Base-by-base conservation (phyloP, 2,113 vertebrate genomes). In the Takifugu bimaculatus region DNA sequence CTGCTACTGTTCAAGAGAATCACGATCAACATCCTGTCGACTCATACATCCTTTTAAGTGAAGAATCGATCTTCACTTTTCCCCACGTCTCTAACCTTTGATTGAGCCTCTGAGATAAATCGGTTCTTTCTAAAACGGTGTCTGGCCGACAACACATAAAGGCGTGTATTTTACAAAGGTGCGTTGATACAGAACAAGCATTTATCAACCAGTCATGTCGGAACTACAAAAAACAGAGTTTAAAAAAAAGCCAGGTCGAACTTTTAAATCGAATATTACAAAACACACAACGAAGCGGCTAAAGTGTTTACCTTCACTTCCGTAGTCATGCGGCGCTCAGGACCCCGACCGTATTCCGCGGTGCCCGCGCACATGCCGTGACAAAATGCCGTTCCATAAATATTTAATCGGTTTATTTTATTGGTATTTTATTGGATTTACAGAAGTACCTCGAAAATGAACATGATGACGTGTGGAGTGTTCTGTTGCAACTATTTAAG, bases 221-320 rank as follows among this genome's bases (percentile, higher is more conserved):
- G 6, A 39, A 1, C 7, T 10, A 39, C 35, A 39, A 10, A 39
- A 4, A 39, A 39, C 2, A 10, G 35, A 4, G 11, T 39, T 39
- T 20, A 20, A 20, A 39, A 39, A 39, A 5, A 7, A 15, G 27
- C 11, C 27, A 2, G 26, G 51, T 26, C 1, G 0, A n/a, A 45
- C 13, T 20, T 5, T 39, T 43, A 39, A 51, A 50, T 0, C 1
- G 0, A 50, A 0, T 26, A 50, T 9, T 29, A n/a, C n/a, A 0
- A 13, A 0, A 49, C 0, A 13, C 13, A 57, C 25, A 0, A 1
- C 0, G 2, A 1, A 9, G 0, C 13, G 4, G 6, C n/a, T 1
- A 3, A 15, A 0, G 11, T 74, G 63, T 83, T 82, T 85, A 87
- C 85, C 78, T 74, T 68, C 6, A 26, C 25, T 82, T 80, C 75